Evolutionary conservation across 1,140 invertebrate genomes (phyloP).

Genomic region (Euschistus heros): DNA sequence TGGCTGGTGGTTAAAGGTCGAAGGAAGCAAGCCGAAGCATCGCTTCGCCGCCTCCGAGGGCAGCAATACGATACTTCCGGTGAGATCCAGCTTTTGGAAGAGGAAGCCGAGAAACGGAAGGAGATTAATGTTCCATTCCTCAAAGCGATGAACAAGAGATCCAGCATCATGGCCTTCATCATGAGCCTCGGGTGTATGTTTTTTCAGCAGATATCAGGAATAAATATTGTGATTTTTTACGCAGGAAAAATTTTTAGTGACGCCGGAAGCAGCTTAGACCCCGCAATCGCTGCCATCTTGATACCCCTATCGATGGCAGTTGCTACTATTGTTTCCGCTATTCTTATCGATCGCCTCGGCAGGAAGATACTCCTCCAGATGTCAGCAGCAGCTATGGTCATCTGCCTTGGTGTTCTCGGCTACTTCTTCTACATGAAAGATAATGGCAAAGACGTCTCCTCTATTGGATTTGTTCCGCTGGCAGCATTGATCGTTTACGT

Average conservation of each 20-base stretch:
- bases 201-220: slow-evolving; percentile 74
- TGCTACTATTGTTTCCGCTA: slow-evolving; percentile 37
- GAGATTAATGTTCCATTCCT: slow-evolving; percentile 46
- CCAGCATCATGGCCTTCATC: slow-evolving; percentile 51
- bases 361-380: slow-evolving; percentile 44
- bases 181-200: slow-evolving; percentile 69
- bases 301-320: slow-evolving; percentile 32
- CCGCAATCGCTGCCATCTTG: slow-evolving; percentile 25
- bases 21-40: slow-evolving; percentile 31
- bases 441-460: slow-evolving; percentile 21
- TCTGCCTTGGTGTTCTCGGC: slow-evolving; percentile 35
- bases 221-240: slow-evolving; percentile 78
- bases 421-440: slow-evolving; percentile 30
- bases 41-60: slow-evolving; percentile 47
- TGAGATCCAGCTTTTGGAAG: background rate
- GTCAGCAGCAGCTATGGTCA: slow-evolving; percentile 38
- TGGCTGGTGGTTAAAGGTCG: slow-evolving; percentile 32
- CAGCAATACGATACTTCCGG: slow-evolving; percentile 47
- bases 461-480: slow-evolving; percentile 59
- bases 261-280: slow-evolving; percentile 45
- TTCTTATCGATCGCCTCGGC: slow-evolving; percentile 39
- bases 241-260: slow-evolving; percentile 55
- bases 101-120: slow-evolving; percentile 41
- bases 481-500: slow-evolving; percentile 44
- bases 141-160: slow-evolving; percentile 43